phyloP scores from a whole-genome alignment of 2,797 vertebrate species.

The Chloroceryle amazona region DNA sequence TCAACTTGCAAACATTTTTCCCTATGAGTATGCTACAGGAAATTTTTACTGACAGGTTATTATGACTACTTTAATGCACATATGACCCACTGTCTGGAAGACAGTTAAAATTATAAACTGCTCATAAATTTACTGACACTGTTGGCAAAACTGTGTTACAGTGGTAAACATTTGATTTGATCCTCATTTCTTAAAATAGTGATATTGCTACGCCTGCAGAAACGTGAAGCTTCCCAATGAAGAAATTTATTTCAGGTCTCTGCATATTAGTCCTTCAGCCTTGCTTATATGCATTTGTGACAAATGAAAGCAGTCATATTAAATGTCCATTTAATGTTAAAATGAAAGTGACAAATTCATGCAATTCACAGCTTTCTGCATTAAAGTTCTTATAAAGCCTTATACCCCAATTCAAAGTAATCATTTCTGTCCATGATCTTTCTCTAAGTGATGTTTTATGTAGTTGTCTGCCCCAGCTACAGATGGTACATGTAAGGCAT shows the following conservation, averaged over 20 bases:
- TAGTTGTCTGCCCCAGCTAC: constrained; percentile 18
- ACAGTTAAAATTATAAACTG: constrained; percentile 72
- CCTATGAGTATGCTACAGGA: constrained; percentile 54
- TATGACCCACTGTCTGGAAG: constrained; percentile 70
- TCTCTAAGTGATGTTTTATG: constrained; percentile 38
- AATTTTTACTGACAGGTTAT: constrained; percentile 78
- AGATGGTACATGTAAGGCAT: background rate
- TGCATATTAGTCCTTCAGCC: constrained; percentile 30
- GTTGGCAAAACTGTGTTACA: background rate
- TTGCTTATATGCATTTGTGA: constrained; percentile 41
- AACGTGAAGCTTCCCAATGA: constrained; percentile 16
- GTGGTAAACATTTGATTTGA: constrained; percentile 77
- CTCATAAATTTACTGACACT: constrained; percentile 72
- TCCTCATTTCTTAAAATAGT: constrained; percentile 72
- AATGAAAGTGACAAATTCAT: constrained; percentile 48
- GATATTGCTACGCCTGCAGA: background rate
- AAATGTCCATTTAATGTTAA: constrained; percentile 66
- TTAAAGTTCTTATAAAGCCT: constrained; percentile 37
- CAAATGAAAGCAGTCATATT: constrained; percentile 59
- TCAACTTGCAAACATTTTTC: constrained; percentile 37
- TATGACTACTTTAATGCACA: constrained; percentile 71
- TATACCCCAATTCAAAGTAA: background rate
- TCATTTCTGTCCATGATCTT: constrained; percentile 10
- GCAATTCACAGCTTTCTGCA: constrained; percentile 32
- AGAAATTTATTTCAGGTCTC: constrained; percentile 53